Conservation (phyloP, 2,797 vertebrate genomes). For the Hydrophis major region DNA sequence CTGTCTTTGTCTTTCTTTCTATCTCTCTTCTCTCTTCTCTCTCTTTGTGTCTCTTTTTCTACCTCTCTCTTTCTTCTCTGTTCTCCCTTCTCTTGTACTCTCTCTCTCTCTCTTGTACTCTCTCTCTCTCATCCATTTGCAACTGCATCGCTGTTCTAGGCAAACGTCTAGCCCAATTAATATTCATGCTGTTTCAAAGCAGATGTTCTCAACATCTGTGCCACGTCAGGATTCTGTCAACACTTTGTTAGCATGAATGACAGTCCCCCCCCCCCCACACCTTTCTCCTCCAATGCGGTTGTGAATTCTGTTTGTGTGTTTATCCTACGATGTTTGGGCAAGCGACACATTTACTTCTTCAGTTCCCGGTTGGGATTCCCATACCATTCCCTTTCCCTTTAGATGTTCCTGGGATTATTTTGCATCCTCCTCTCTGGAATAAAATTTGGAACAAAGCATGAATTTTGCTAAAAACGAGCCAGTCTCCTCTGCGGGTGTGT, state of each 20-base stretch:
- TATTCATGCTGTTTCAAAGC: constrained; percentile 67
- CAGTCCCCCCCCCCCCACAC: constrained; percentile 64
- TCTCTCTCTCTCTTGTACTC: background rate
- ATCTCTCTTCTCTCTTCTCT: no score
- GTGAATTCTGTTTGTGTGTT: constrained; percentile 56
- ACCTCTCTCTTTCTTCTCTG: background rate
- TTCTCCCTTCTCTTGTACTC: background rate
- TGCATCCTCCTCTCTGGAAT: background rate
- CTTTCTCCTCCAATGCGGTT: constrained; percentile 59
- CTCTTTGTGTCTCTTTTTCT: no score
- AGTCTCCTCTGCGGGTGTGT: background rate
- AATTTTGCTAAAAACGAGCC: background rate
- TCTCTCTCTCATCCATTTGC: background rate
- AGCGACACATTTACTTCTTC: constrained; percentile 19
- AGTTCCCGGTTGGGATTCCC: background rate
- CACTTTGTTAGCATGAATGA: constrained; percentile 76
- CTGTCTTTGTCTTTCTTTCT: no score
- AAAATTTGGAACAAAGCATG: background rate
- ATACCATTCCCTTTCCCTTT: background rate
- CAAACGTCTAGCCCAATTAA: constrained; percentile 51
- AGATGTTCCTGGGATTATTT: constrained; percentile 4
- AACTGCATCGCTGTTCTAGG: background rate
- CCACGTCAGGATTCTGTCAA: constrained; percentile 80
- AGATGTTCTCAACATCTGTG: constrained; percentile 81
- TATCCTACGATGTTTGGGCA: constrained; percentile 57